Percentiles rank a stretch among this genome's conserved stretches.
phyloP scores from a whole-genome alignment of 2,888 invertebrate species.

The Macaria liturata region DNA sequence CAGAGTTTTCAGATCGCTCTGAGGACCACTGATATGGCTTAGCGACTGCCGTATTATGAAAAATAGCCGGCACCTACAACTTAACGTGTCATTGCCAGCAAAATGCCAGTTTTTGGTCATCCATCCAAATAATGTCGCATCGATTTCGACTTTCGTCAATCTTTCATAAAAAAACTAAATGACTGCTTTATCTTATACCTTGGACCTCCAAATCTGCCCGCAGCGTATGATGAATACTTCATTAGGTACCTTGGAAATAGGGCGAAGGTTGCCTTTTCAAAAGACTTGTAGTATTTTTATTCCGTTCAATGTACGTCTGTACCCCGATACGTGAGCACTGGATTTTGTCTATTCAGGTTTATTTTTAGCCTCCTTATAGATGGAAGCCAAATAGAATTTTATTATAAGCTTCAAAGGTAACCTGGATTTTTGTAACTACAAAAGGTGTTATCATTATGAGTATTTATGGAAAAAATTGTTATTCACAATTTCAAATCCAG shows the following conservation, averaged over 20 bases:
- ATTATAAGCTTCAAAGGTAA: not conserved
- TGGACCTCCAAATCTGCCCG: constrained; percentile 35
- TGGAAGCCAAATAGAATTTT: not conserved
- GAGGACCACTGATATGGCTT: too few species aligned
- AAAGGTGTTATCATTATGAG: too few species aligned
- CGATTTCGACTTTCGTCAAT: not conserved
- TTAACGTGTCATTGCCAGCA: too few species aligned
- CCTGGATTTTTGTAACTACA: too few species aligned
- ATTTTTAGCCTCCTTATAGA: not conserved
- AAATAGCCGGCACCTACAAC: too few species aligned
- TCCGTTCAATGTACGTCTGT: constrained; percentile 42
- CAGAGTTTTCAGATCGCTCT: too few species aligned
- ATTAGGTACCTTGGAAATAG: constrained; percentile 63
- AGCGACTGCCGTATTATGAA: too few species aligned
- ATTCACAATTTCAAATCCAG: too few species aligned
- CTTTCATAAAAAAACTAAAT: not conserved
- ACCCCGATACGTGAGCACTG: constrained; percentile 20
- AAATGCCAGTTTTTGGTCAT: too few species aligned
- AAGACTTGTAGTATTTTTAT: constrained; percentile 56
- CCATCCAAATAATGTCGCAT: too few species aligned
- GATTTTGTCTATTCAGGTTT: constrained; percentile 3
- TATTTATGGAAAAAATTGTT: too few species aligned
- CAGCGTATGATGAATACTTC: constrained; percentile 69
- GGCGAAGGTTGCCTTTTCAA: constrained; percentile 60
- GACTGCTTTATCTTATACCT: constrained; percentile 7